Evolutionary conservation across 1,140 invertebrate species (phyloP).

Genomic region (Drosophila grimshawi): DNA sequence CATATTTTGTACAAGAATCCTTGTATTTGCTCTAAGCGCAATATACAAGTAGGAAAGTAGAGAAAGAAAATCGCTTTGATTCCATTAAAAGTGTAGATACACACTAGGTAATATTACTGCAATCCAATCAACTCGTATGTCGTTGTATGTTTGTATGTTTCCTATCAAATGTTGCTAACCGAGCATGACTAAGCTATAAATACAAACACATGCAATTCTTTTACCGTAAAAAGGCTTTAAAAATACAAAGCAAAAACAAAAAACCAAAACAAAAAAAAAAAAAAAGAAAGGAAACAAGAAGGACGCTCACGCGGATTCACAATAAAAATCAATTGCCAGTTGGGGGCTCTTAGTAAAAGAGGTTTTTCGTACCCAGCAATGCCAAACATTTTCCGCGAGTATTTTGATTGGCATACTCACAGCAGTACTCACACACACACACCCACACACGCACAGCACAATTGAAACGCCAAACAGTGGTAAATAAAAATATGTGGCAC

Average conservation of each 20-base stretch:
- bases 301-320: slow-evolving; percentile 33
- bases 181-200: slow-evolving; percentile 53
- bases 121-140: slow-evolving; percentile 49
- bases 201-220: slow-evolving; percentile 35
- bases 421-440: slow-evolving; percentile 55
- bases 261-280: slow-evolving; percentile 29
- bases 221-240: slow-evolving; percentile 27
- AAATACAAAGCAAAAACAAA: slow-evolving; percentile 20
- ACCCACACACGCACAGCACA: slow-evolving; percentile 47
- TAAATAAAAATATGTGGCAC: slow-evolving; percentile 60
- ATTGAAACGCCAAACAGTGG: slow-evolving; percentile 72
- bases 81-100: slow-evolving; percentile 44
- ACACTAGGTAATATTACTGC: slow-evolving; percentile 15
- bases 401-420: slow-evolving; percentile 78
- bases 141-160: slow-evolving; percentile 24
- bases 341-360: slow-evolving; percentile 39
- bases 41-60: neutral
- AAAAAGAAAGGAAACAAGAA: slow-evolving; percentile 5
- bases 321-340: slow-evolving; percentile 71
- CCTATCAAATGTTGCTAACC: slow-evolving; percentile 45
- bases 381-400: slow-evolving; percentile 75
- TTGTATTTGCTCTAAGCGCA: neutral
- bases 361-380: slow-evolving; percentile 57
- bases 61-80: slow-evolving; percentile 27
- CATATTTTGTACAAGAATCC: slow-evolving; percentile 1